A percentile compares a stretch with the other conserved stretches of the same genome.
phyloP scores from a whole-genome alignment of 2,888 invertebrate genomes.

The Tridacna gigas region DNA sequence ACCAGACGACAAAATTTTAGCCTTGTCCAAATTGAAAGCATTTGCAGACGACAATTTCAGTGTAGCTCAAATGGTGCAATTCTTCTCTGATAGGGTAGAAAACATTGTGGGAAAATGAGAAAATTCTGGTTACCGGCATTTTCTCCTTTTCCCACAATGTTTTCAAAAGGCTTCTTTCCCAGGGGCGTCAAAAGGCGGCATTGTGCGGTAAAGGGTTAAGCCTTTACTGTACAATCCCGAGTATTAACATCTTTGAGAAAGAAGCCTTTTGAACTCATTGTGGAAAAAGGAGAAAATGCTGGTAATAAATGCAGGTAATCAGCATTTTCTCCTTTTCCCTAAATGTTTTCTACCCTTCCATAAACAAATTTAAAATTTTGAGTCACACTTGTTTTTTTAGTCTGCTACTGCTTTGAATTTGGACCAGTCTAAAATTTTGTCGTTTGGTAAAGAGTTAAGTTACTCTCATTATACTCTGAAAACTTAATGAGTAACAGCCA shows the following conservation, averaged over 20 bases:
- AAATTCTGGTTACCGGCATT: background rate
- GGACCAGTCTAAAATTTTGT: no score
- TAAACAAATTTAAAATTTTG: no score
- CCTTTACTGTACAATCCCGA: background rate
- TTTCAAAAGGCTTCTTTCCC: background rate
- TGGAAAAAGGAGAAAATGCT: background rate
- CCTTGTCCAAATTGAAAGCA: no score
- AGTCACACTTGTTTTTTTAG: no score
- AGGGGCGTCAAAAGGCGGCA: background rate
- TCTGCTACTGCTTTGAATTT: no score
- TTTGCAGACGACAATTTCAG: no score
- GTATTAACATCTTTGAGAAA: background rate
- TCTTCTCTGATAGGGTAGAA: background rate
- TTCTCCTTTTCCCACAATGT: background rate
- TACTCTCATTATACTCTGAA: no score
- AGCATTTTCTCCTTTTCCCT: conserved; percentile 1
- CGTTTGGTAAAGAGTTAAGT: no score
- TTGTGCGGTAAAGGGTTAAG: background rate
- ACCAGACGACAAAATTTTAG: no score
- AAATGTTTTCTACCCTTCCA: background rate
- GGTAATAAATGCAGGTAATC: background rate
- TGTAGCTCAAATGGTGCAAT: background rate
- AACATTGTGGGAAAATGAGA: background rate
- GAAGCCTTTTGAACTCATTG: background rate
- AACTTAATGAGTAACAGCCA: no score